Percentiles rank a stretch among this genome's conserved stretches.
These are phyloP conservation scores for Laothoe populi DNA, from an alignment of 2,888 invertebrate genomes.

Conservation along the genomic window DNA sequence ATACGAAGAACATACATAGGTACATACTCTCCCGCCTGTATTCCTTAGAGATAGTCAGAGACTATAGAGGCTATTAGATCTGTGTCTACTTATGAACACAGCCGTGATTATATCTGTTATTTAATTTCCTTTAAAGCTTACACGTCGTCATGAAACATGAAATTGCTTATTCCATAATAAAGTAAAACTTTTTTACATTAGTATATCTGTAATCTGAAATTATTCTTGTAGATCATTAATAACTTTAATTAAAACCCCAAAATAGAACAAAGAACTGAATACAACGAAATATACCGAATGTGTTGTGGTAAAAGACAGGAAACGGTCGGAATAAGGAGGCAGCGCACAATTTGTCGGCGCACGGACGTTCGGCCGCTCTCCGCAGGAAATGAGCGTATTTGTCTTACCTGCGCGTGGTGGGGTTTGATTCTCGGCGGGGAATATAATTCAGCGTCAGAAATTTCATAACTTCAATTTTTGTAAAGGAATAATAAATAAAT, in stretches of 20 bases:
- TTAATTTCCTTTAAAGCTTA: no score
- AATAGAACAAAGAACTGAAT: background rate
- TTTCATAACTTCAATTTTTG: no score
- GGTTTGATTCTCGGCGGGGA: slow-evolving; percentile 42
- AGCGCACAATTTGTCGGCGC: slow-evolving; percentile 72
- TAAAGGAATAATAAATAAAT: no score
- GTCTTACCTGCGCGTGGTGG: slow-evolving; percentile 68
- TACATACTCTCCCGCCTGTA: no score
- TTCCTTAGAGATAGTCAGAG: no score
- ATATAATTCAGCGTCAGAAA: background rate
- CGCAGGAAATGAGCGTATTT: slow-evolving; percentile 82
- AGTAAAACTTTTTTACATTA: no score
- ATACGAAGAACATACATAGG: no score
- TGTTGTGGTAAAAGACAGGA: slow-evolving; percentile 21
- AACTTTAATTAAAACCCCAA: background rate
- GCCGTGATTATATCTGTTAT: no score
- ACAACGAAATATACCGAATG: background rate
- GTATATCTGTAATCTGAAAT: background rate
- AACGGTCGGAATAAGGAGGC: slow-evolving; percentile 55
- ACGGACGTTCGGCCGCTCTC: slow-evolving; percentile 70
- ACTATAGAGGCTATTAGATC: no score
- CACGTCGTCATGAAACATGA: no score
- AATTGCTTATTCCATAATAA: no score
- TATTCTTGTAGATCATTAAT: background rate
- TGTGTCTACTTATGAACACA: no score